These are phyloP conservation scores for Cryptomyrus ogoouensis DNA, from an alignment of 2,113 vertebrate genomes.

Conservation along the genomic window DNA sequence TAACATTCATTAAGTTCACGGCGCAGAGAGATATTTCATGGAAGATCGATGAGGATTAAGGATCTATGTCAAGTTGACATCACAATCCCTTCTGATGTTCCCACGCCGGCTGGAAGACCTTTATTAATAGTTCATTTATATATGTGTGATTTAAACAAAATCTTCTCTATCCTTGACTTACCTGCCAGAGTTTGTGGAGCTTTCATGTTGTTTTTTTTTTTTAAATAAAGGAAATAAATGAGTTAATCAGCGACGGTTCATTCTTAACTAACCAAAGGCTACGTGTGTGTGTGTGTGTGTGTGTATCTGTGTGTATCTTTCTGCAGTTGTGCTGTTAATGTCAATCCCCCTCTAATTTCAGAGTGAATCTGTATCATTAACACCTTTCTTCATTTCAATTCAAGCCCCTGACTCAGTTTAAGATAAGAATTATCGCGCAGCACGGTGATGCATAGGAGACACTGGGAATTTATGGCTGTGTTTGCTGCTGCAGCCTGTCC, in stretches of 20 bases:
- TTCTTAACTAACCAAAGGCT: constrained; percentile 6
- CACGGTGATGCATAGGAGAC: neutral
- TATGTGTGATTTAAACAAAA: constrained; percentile 1
- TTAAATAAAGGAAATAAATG: neutral
- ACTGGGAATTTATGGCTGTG: neutral
- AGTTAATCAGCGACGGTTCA: constrained; percentile 9
- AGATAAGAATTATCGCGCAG: neutral
- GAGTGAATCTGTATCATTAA: neutral
- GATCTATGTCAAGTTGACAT: neutral
- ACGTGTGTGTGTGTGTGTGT: neutral
- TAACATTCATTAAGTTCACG: neutral
- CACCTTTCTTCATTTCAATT: neutral
- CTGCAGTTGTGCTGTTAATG: neutral
- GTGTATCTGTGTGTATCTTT: constrained; percentile 2
- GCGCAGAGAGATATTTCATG: neutral
- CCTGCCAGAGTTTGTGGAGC: constrained; percentile 5
- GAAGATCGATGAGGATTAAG: neutral
- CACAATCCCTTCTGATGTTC: neutral
- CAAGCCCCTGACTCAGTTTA: neutral
- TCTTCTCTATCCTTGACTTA: neutral
- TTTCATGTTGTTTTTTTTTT: neutral
- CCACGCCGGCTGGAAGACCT: neutral
- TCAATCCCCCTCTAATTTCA: neutral
- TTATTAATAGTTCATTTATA: constrained; percentile 3
- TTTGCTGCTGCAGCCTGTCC: constrained; percentile 64